These are phyloP conservation scores for Sarcophaga carnaria DNA, from an alignment of 2,888 invertebrate genomes.

Conservation along the genomic window DNA sequence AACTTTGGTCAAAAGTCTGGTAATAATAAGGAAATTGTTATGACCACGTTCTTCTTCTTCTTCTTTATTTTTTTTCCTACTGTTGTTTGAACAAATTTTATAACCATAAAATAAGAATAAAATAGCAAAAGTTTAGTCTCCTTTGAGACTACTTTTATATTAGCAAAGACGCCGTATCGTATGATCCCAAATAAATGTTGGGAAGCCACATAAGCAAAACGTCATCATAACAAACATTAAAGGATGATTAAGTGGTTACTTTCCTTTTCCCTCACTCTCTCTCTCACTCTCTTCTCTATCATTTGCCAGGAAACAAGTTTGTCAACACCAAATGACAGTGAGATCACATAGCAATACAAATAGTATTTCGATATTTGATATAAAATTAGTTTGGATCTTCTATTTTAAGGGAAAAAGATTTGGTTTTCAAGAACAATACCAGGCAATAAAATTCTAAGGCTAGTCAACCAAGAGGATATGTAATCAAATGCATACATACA, in stretches of 20 bases:
- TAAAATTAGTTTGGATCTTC: no score
- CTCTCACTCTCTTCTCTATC: neutral
- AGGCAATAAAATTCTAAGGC: no score
- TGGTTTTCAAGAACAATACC: no score
- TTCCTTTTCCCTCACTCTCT: neutral
- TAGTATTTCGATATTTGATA: neutral
- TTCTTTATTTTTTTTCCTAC: no score
- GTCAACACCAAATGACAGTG: slow-evolving; percentile 28
- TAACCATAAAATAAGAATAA: neutral
- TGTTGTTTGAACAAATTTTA: no score
- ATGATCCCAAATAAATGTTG: slow-evolving; percentile 17
- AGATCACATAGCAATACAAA: neutral
- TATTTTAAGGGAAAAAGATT: no score
- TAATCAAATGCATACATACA: no score
- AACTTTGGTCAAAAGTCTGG: slow-evolving; percentile 46
- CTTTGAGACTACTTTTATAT: slow-evolving; percentile 36
- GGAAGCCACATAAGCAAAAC: slow-evolving; percentile 41
- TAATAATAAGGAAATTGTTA: slow-evolving; percentile 22
- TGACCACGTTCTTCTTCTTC: neutral
- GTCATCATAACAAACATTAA: slow-evolving; percentile 36
- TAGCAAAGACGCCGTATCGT: slow-evolving; percentile 38
- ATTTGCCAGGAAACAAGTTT: slow-evolving; percentile 24
- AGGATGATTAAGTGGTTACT: slow-evolving; percentile 41
- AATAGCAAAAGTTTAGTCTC: slow-evolving; percentile 31
- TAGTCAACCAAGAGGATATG: no score